Evolutionary conservation across 2,888 invertebrate genomes (phyloP), one percentile per base, ranked within the genome.

Genomic region (Orthosia gothica): DNA sequence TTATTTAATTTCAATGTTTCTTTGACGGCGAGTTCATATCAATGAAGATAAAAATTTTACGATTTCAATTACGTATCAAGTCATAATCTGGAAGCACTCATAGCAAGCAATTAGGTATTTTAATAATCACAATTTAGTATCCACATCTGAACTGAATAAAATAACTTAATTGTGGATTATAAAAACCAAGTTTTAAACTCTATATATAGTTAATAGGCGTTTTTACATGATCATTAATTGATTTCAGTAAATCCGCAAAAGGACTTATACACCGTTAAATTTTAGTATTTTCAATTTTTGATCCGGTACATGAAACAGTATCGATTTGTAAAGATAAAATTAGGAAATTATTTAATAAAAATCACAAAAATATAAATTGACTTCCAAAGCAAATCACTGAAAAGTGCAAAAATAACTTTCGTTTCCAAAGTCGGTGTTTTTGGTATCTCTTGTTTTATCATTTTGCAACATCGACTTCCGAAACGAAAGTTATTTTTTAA

Each of bases 11-110:
- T 89, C 89, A 91, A 91, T 89, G 89, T 91, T 85, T 80, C 91
- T 91, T 92, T 91, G 90, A 89, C 90, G 89, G 89, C 83, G 74
- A 72, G 74, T 82, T 84, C 70, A 76, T 88, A 89, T 89, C 78
- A 80, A 83, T 75, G 77, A 83, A 85, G 82, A 91, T 91, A 88
- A 91, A 87, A 89, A 49, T 80, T 92, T 93, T 89, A 93, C 85
- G 92, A 91, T 87, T 90, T 89, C 84, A 89, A 89, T 89, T 86
- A 88, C 64, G 72, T 84, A 69, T 84, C 83, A 85, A 88, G 79
- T 85, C 77, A 85, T 86, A 88, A 88, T 86, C 83, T 73, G 62
- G 63, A 75, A 79, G 78, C 74, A 81, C 74, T 85, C 72, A 65
- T 80, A 74, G 66, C 74, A 45, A 79, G 76, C 76, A 67, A 80